These are phyloP conservation scores for Actinia tenebrosa DNA, from an alignment of 64 coral and sea anemone species.

Conservation along the genomic window DNA sequence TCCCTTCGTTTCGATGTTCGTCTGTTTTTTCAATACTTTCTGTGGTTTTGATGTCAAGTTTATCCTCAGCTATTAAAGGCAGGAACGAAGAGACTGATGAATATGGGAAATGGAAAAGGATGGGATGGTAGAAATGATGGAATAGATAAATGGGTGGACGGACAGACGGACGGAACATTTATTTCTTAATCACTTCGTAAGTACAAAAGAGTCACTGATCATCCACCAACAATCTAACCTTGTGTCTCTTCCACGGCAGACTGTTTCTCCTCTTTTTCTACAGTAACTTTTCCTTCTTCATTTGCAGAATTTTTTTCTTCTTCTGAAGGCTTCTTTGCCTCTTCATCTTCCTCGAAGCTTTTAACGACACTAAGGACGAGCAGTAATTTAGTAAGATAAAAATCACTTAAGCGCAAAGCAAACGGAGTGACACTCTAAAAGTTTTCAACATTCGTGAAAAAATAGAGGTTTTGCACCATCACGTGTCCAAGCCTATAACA, in stretches of 20 bases:
- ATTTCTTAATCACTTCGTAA: too few relatives aligned
- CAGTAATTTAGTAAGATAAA: neutral
- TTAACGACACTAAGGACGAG: conserved; percentile 40
- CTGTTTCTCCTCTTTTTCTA: neutral
- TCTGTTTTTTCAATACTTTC: neutral
- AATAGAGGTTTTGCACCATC: too few relatives aligned
- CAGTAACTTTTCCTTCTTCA: neutral
- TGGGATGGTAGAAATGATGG: neutral
- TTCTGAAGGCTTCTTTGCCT: neutral
- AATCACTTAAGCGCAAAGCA: neutral
- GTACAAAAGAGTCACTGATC: too few relatives aligned
- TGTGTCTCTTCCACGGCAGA: neutral
- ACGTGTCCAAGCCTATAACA: too few relatives aligned
- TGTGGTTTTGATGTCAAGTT: neutral
- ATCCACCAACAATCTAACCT: neutral
- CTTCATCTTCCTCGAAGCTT: conserved; percentile 10
- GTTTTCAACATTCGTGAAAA: too few relatives aligned
- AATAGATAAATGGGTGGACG: neutral
- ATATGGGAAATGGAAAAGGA: neutral
- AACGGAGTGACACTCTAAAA: too few relatives aligned
- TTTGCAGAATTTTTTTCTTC: neutral
- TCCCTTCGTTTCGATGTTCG: neutral
- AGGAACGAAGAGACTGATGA: neutral
- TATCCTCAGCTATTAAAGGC: neutral
- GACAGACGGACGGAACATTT: neutral